Base-by-base conservation (phyloP, 2,113 vertebrate genomes). In the Oenanthe oenanthe region DNA sequence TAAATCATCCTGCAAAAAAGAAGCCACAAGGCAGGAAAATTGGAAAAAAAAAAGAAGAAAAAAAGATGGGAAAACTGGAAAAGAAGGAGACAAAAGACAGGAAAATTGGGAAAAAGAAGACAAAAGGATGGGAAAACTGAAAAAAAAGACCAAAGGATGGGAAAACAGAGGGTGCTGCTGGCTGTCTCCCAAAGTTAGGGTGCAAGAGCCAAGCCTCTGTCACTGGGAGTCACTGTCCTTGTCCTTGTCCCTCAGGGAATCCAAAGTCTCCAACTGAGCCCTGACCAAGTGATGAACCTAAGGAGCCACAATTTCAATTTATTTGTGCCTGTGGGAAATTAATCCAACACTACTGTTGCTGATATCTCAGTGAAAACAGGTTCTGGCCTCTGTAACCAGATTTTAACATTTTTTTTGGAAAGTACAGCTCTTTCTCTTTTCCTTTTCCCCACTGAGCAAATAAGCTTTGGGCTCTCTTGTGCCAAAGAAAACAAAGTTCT, bases 401-500 rank as follows among this genome's bases (percentile, higher is more conserved):
- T 72, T 50, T 89, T 43, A 53, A 68, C 13, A 2, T 54, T 54
- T n/a, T 48, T 54, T 83, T 72, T 57, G 1, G 68, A 38, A 25
- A 60, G 51, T 67, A 60, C 29, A 34, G 54, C 38, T 92, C 51
- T 85, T 88, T 50, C 36, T 54, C 26, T 76, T 88, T 92, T 66
- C 16, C 53, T 42, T 82, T 91, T 70, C 26, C 62, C 43, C 79
- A 28, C 54, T 9, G 12, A 90, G 47, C 34, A 93, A 92, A 90
- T 67, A 95, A 93, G 48, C 71, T 60, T 29, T 7, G 31, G n/a
- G 47, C 48, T 82, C 88, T 76, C 36, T 9, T 56, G 36, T 34
- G 56, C 95, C 87, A 95, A 96, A 92, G 61, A 43, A 93, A 96
- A 80, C 63, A 70, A 92, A 92, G 80, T 63, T 86, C 67, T 84